Percentiles rank a stretch among this genome's conserved stretches.
Evolutionary conservation across 2,888 invertebrate species (phyloP).

Genomic region (Drosophila paucipuncta): DNA sequence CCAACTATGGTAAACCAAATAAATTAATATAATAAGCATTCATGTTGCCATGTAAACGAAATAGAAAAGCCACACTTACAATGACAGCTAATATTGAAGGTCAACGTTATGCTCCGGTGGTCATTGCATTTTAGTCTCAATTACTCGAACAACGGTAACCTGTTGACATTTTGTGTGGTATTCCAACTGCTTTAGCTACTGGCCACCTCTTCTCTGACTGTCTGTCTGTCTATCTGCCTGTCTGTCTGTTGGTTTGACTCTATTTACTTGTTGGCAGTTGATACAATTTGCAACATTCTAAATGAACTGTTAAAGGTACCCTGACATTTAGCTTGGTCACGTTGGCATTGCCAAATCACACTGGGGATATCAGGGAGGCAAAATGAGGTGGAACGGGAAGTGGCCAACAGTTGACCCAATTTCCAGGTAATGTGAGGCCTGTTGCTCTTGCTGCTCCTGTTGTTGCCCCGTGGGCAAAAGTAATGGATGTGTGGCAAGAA

Average conservation of each 20-base stretch:
- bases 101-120: slow-evolving; percentile 34
- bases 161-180: slow-evolving; percentile 59
- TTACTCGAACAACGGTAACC: slow-evolving; percentile 64
- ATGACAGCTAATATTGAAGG: slow-evolving; percentile 25
- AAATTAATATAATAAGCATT: slow-evolving; percentile 7
- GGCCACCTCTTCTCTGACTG: neutral
- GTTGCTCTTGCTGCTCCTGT: slow-evolving; percentile 50
- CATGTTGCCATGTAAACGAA: slow-evolving; percentile 8
- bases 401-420: slow-evolving; percentile 72
- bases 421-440: slow-evolving; percentile 75
- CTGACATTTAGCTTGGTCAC: slow-evolving; percentile 71
- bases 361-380: slow-evolving; percentile 4
- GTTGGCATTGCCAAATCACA: slow-evolving; percentile 32
- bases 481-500: slow-evolving; percentile 35
- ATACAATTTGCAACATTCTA: slow-evolving; percentile 55
- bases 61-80: neutral
- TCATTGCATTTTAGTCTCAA: slow-evolving; percentile 64
- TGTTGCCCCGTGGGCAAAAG: neutral
- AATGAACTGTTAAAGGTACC: slow-evolving; percentile 72
- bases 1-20: neutral
- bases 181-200: neutral
- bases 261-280: slow-evolving; percentile 28
- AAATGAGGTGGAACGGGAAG: slow-evolving; percentile 5
- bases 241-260: slow-evolving; percentile 13
- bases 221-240: neutral